phyloP scores from a whole-genome alignment of 2,797 vertebrate species.

The Clarias laeviceps region DNA sequence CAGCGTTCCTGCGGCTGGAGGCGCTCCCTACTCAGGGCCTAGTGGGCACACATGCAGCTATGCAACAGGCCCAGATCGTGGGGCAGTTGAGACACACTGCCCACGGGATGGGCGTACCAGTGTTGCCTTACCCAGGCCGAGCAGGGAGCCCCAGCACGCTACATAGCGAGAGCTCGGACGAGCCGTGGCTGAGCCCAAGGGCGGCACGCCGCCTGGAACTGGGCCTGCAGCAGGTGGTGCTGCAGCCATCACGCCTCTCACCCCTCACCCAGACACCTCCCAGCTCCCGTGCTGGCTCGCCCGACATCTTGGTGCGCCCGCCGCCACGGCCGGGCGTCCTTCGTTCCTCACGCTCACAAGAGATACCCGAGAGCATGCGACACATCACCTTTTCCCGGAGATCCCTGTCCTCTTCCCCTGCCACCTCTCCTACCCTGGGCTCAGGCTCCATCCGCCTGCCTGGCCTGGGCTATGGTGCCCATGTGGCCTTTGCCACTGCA shows the following conservation, averaged over 20 bases:
- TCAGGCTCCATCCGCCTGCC: slow-evolving; percentile 80
- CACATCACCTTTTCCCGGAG: slow-evolving; percentile 94
- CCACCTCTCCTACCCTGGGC: slow-evolving; percentile 86
- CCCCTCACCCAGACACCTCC: slow-evolving; percentile 97
- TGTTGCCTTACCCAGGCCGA: slow-evolving; percentile 99
- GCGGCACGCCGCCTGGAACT: slow-evolving; percentile 90
- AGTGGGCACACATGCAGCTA: slow-evolving; percentile 93
- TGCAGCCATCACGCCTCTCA: slow-evolving; percentile 96
- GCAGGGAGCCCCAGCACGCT: slow-evolving; percentile 95
- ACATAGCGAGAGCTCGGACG: slow-evolving; percentile 89
- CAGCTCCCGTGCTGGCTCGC: slow-evolving; percentile 94
- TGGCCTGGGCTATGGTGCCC: slow-evolving; percentile 82
- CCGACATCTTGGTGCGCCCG: slow-evolving; percentile 91
- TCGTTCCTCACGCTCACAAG: slow-evolving; percentile 85
- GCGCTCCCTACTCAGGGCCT: slow-evolving; percentile 79
- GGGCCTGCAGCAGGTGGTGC: slow-evolving; percentile 96
- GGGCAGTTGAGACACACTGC: slow-evolving; percentile 99
- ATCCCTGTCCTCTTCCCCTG: slow-evolving; percentile 81
- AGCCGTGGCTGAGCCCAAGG: slow-evolving; percentile 96
- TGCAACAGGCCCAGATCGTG: slow-evolving; percentile 96
- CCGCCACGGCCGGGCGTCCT: slow-evolving; percentile 91
- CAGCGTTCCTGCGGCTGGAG: slow-evolving; percentile 94
- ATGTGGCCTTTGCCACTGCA: slow-evolving; percentile 90
- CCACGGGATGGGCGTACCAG: slow-evolving; percentile 98
- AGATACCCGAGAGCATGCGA: slow-evolving; percentile 91